Evolutionary conservation across 2,113 vertebrate species (phyloP), one percentile per base, ranked within the genome.

Genomic region (Eira barbara): DNA sequence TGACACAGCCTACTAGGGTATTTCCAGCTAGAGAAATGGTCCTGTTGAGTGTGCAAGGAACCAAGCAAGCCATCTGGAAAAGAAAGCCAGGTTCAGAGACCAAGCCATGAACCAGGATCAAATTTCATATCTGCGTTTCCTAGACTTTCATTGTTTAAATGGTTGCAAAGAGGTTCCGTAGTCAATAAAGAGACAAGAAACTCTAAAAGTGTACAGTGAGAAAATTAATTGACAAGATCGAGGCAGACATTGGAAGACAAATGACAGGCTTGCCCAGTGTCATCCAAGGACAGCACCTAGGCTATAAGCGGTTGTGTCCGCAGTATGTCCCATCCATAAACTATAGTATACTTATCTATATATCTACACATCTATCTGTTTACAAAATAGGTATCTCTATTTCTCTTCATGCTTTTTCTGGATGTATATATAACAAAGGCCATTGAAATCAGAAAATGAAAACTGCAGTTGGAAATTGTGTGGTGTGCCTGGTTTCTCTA

Each of bases 11-110:
- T 49, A 42, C 82, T 55, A 49, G 21, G 11, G 14, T 23, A 52
- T 88, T 92, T 89, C 76, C 85, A 78, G 15, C 39, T 69, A 94
- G 97, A 21, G 73, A 93, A 98, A 89, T 34, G 9, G 13, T 29
- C n/a, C 59, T 79, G 27, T 63, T 93, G 47, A 83, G 13, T 57
- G 5, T 69, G 20, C 18, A 36, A 92, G 78, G 88, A 63, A 92
- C 36, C 52, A 69, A 73, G 78, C 29, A 63, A 73, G 81, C 20
- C 91, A 29, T 59, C 83, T 80, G 21, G 87, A 84, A 96, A 79
- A 57, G 74, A 83, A 92, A 89, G 29, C 52, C 80, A 78, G 8
- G 6, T 63, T 84, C 42, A 80, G 89, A 57, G 4, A 76, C 49
- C 61, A 61, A 59, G 71, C 7, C 83, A 85, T 17, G 3, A 96